Evolutionary conservation across 2,113 vertebrate genomes (phyloP), one percentile per base, ranked within the genome.

Genomic region (Coracopsis vasa): DNA sequence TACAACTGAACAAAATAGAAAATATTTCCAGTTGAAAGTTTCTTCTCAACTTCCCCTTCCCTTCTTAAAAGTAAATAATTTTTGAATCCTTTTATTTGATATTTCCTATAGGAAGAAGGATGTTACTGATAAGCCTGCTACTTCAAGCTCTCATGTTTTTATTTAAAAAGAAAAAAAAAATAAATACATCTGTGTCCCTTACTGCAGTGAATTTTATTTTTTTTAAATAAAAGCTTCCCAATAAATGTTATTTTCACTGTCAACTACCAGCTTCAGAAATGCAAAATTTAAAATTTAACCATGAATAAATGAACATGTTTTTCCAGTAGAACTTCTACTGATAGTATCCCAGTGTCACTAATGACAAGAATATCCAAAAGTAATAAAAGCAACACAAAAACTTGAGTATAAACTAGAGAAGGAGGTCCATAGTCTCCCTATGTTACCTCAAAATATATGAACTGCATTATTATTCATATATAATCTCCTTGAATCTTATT

Each of bases 181-280:
- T 66, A 77, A 56, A 33, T 8, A 56, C 21, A 25, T 2, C 28
- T 61, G 2, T 53, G 16, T 10, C 6, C 11, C 7, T 23, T 86
- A n/a, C 21, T 50, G 23, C 5, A 75, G 17, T 48, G 28, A 80
- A 89, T 25, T 13, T 23, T n/a, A n/a, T n/a, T n/a, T 71, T 31
- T 42, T 35, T 15, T 4, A 1, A 1, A 3, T 35, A 45, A 13
- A 8, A 25, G 8, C 13, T 37, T 75, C 42, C 3, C 33, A 60
- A 23, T 47, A 54, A 73, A 28, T 27, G 11, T 7, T 3, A 35
- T 58, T 88, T 67, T 9, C 33, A 19, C 45, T 73, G 19, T 48
- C 31, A 67, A 39, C 6, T 17, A 54, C 24, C 9, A 85, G 12
- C n/a, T 82, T 67, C 33, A 72, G 56, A 90, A 93, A 88, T 4